Evolutionary conservation across 2,888 invertebrate genomes (phyloP), one percentile per base, ranked within the genome.

Genomic region (Drosophila falleni): DNA sequence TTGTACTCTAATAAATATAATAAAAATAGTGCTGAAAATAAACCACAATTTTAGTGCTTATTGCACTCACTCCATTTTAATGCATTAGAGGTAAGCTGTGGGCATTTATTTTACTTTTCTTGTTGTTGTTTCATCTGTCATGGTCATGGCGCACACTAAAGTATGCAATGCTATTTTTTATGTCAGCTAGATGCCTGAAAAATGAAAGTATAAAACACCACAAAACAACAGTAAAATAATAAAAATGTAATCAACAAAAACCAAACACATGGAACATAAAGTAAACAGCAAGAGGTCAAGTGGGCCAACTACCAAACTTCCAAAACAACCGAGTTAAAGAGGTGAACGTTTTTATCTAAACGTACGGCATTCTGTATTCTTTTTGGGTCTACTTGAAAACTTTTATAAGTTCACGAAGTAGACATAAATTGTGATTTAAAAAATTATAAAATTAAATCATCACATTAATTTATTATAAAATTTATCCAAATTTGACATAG

Each of bases 171-270:
- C 15, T 66, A 39, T 69, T 72, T 77, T 79, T 70, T 61, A 66
- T 51, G 64, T 41, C 63, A 49, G 46, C 51, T 23, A 53, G 55
- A 39, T 33, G 59, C 55, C 63, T 54, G 50, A 39, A 58, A 58
- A 59, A 65, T 19, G 6, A 44, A 35, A 41, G 37, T 16, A 78
- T 58, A 78, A 23, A 62, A 44, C 41, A 65, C 69, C 70, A 47
- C 81, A 69, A 78, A 73, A 80, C 64, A 74, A 74, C 61, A 70
- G 69, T 81, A 77, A 79, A 83, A 83, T 86, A 82, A 79, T 82
- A 80, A 78, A 70, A 82, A 81, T 71, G 64, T 81, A 83, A 83
- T 79, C 79, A 72, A 62, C 69, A 51, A 70, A 73, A 85, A 62
- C 66, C 71, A 70, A 82, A 63, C 62, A 71, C 78, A 42, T 61